Evolutionary conservation across 2,888 invertebrate genomes (phyloP), one percentile per base, ranked within the genome.

Genomic region (Agrotis segetum): DNA sequence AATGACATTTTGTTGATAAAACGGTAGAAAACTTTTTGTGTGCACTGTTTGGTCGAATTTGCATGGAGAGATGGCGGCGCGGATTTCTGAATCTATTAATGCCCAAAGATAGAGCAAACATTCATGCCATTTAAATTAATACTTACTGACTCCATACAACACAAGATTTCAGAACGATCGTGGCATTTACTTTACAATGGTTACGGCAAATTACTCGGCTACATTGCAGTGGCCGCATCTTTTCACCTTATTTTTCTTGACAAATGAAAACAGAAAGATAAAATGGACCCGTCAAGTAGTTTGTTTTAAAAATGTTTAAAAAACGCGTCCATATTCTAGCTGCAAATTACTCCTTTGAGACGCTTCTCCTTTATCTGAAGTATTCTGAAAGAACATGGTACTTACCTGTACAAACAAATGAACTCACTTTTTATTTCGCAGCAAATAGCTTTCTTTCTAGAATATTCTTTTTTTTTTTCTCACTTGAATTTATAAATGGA

Each of bases 271-370:
- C 34, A 14, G 2, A 13, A 62, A 67, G 40, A 72, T 81, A 64
- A 75, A 80, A 53, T n/a, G 49, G 9, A 16, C 0, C 49, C 17
- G 55, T 63, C 60, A 71, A 63, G 29, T 49, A 34, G 59, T 34
- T 74, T 69, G 49, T 65, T 66, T 56, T 55, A n/a, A 70, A 58
- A 76, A 68, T 49, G 34, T 13, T 47, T 58, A 4, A 40, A 21
- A 63, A 59, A 52, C 17, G 24, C 59, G 52, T 60, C 60, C 68
- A n/a, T 79, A 58, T 68, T 73, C n/a, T 24, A 50, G 24, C 16
- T 61, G 49, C 47, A 24, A 79, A 77, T 73, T 53, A 77, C 59
- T 82, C 63, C 66, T 79, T 78, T 73, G 74, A 68, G 82, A 49
- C 40, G 17, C 0, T 47, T 55, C 52, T 59, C 40, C 49, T 71